Base-by-base conservation (phyloP, 30 jellyfish, hydroid and myxozoan genomes). In the Hydractinia symbiolongicarpus region DNA sequence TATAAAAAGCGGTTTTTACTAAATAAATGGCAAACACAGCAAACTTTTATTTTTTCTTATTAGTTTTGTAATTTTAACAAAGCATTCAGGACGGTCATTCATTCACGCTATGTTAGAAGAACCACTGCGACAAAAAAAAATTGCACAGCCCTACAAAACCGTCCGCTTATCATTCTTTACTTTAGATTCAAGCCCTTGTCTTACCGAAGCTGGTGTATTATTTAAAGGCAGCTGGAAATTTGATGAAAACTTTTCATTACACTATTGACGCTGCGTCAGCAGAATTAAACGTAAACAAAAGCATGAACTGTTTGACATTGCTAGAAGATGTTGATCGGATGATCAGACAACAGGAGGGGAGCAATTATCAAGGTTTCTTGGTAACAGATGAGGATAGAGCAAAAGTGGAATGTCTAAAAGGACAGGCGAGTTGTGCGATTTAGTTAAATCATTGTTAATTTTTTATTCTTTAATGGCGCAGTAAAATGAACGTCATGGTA, bases 241-340 rank as follows among this genome's bases (percentile, higher is more conserved):
- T 60, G 19, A 79, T 86, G 87, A 91, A 91, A 68, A 76, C 95
- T 9, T 91, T 86, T 67, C 94, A 73, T 52, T 91, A 91, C 87
- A 14, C 76, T 64, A 82, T 80, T 64, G 98, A 86, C 30, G 93
- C 95, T 54, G 96, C 98, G 4, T 90, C 91, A 0, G 96, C 98
- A 3, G 72, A 79, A 21, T 54, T 91, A 10, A 81, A 90, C 5
- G 76, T 83, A 2, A 81, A 86, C 60, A 72, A 85, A 5, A 82
- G 76, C 50, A 82, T 81, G 30, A 88, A 83, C 70, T 95, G 96
- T 8, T 50, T 80, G 84, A 68, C 91, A 14, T 80, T 61, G 79
- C 76, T 91, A 66, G 62, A 81, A 60, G 96, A 91, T 49, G 87
- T 86, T 68, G 84, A 83, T 19, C 56, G 76, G 9, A 67, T 80